Conservation (phyloP, 2,113 vertebrate species). For the Choloepus hoffmanni region DNA sequence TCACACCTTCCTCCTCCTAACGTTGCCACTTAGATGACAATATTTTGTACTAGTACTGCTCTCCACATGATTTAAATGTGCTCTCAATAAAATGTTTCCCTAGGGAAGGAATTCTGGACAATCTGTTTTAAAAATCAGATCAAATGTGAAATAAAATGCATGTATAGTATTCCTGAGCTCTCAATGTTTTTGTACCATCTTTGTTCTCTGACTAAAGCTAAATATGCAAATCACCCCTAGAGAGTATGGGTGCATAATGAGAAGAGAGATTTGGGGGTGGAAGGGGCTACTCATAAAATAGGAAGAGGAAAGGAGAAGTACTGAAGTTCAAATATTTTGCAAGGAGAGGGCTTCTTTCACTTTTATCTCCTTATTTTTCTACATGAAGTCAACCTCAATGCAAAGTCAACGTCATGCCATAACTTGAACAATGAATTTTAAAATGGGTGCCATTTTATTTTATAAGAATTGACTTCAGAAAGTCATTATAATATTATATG, state of each 20-base stretch:
- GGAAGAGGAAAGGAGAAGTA: neutral
- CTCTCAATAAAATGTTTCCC: neutral
- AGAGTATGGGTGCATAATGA: neutral
- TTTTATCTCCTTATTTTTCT: constrained; percentile 4
- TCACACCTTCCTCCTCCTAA: neutral
- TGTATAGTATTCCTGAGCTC: too few relatives aligned
- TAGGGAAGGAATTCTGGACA: neutral
- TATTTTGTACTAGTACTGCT: neutral
- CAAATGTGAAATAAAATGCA: neutral
- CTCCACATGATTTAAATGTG: neutral
- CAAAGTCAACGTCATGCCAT: neutral
- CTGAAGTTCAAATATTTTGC: neutral
- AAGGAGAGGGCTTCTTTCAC: neutral
- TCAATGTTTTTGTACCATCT: neutral
- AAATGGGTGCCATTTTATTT: neutral
- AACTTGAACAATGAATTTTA: neutral
- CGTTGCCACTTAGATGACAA: neutral
- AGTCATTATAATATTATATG: neutral
- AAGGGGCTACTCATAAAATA: neutral
- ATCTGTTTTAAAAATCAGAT: neutral
- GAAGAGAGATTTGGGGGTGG: neutral
- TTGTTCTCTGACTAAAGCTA: neutral
- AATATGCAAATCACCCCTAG: neutral
- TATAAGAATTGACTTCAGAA: neutral
- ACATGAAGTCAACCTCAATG: neutral